Evolutionary conservation across 2,113 vertebrate species (phyloP).

Genomic region (Pontoporia blainvillei): DNA sequence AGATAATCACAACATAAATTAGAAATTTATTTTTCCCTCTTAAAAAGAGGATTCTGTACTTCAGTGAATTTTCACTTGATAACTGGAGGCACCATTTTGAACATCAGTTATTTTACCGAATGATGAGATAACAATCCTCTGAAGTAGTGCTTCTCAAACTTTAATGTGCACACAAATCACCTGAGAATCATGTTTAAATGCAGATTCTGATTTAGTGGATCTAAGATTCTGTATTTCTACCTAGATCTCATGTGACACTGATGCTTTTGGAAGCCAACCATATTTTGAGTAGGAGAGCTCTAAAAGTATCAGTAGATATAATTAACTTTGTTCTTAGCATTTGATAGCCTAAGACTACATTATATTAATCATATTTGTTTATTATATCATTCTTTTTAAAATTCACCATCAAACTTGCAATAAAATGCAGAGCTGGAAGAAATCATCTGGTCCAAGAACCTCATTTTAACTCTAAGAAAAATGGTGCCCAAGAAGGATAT

Average conservation of each 20-base stretch:
- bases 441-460: background rate
- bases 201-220: background rate
- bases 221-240: background rate
- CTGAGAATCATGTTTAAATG: background rate
- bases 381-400: background rate
- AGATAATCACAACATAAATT: background rate
- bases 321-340: background rate
- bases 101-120: background rate
- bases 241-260: background rate
- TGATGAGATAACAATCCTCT: background rate
- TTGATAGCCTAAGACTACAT: background rate
- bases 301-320: background rate
- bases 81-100: background rate
- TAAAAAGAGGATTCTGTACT: background rate
- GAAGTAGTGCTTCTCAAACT: background rate
- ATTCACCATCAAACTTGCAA: background rate
- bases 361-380: background rate
- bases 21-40: background rate
- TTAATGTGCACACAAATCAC: background rate
- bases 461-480: slow-evolving; percentile 24
- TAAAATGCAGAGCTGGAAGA: background rate
- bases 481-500: background rate
- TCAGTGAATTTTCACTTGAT: background rate
- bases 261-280: background rate
- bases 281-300: background rate